Evolutionary conservation across 2,888 invertebrate species (phyloP).

Genomic region (Thereva nobilitata): DNA sequence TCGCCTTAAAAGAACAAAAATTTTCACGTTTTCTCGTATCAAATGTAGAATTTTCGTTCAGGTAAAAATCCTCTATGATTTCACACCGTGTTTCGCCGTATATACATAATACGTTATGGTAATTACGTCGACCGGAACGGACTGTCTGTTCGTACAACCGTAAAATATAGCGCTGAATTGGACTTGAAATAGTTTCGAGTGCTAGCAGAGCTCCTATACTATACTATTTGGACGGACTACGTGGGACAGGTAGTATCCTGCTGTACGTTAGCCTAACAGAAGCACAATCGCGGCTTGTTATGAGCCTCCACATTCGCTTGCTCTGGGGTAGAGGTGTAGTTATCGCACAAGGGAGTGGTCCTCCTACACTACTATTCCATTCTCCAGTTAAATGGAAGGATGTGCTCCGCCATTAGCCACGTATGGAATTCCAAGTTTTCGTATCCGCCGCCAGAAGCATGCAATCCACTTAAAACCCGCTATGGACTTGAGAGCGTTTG

Average conservation of each 20-base stretch:
- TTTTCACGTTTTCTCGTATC: too few species aligned
- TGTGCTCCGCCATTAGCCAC: slow-evolving; percentile 21
- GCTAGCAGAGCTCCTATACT: background rate
- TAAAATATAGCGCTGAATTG: slow-evolving; percentile 32
- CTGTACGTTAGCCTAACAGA: background rate
- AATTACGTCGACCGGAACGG: slow-evolving; percentile 33
- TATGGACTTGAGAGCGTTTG: slow-evolving; percentile 3
- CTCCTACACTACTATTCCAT: slow-evolving; percentile 5
- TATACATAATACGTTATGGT: slow-evolving; percentile 11
- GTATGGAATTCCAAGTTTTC: slow-evolving; percentile 6
- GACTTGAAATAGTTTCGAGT: slow-evolving; percentile 10
- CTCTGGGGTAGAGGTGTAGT: slow-evolving; percentile 15
- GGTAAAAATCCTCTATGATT: slow-evolving; percentile 3
- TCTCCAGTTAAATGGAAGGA: slow-evolving; percentile 8
- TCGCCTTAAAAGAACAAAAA: too few species aligned
- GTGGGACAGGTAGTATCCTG: background rate
- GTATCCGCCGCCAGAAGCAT: slow-evolving; percentile 3
- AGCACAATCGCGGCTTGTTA: too few species aligned
- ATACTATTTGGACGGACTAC: slow-evolving; percentile 3
- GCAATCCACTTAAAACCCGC: slow-evolving; percentile 11
- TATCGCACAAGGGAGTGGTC: slow-evolving; percentile 5
- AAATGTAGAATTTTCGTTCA: too few species aligned
- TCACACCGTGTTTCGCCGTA: background rate
- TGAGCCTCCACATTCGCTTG: background rate
- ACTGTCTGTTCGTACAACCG: slow-evolving; percentile 32